Evolutionary conservation across 1,140 invertebrate species (phyloP), one percentile per base, ranked within the genome.

Genomic region (Hyphantria cunea): DNA sequence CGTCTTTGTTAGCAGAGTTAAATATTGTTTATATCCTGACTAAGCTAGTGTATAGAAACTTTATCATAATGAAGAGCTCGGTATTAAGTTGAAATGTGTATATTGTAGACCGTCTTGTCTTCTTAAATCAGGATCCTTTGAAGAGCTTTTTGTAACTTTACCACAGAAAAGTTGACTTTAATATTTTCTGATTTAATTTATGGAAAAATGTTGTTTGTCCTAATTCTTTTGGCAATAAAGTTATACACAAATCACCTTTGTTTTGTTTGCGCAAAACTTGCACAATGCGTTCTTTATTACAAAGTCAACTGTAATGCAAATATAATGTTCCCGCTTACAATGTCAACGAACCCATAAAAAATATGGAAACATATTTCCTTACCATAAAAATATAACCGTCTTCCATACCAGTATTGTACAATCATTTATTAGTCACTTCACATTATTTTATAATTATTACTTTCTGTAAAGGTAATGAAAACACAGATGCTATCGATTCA

Each of bases 331-430:
- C 12, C 10, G 8, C 13, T 58, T 31, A 60, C 34, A 68, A 70
- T 37, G 68, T 53, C 70, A 58, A 71, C 34, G 61, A 70, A 73
- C 68, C 49, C 71, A 76, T 76, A 68, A 79, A 66, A 42, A 51
- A 58, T 61, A 68, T 65, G 67, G 70, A 62, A 65, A 63, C 49
- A 63, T 64, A 67, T 63, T 74, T 71, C 64, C 76, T 80, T 63
- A 83, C 80, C 72, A 71, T 76, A 76, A 78, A 86, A 77, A 82
- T 71, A 63, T 70, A 72, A 83, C 78, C 68, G 68, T 74, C 63
- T 67, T 71, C 68, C 49, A 50, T 51, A 62, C 32, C 60, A 61
- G 56, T 65, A 75, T 66, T 47, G 55, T 70, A 79, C 80, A 71
- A 63, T 77, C 78, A 82, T 81, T 80, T 80, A 67, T 77, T 71